These are phyloP conservation scores for Acyrthosiphon pisum DNA, from an alignment of 1,140 invertebrate species.

Conservation along the genomic window DNA sequence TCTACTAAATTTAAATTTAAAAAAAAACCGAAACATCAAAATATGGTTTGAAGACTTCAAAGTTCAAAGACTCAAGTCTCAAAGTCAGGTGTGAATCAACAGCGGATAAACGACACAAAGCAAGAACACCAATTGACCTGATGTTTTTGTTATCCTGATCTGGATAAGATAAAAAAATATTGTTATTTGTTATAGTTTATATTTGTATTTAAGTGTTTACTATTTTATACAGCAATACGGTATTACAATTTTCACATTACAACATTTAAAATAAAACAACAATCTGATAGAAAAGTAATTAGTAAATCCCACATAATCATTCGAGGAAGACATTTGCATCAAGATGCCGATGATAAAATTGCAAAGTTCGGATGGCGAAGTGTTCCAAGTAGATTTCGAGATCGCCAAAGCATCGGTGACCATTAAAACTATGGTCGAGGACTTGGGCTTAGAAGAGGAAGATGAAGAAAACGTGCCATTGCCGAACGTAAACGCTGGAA, in stretches of 20 bases:
- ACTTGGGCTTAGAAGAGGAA: conserved; percentile 92
- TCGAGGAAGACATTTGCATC: neutral
- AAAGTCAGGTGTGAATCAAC: too few species aligned
- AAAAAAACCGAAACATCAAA: too few species aligned
- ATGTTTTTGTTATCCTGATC: neutral
- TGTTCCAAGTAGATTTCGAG: conserved; percentile 96
- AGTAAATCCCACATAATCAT: neutral
- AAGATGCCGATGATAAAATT: conserved; percentile 91
- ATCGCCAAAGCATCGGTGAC: conserved; percentile 98
- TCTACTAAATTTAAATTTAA: too few species aligned
- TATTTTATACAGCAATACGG: too few species aligned
- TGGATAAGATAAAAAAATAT: neutral
- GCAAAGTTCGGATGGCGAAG: conserved; percentile 95
- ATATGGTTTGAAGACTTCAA: too few species aligned
- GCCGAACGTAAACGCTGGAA: conserved; percentile 98
- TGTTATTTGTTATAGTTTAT: too few species aligned
- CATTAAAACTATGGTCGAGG: conserved; percentile 99
- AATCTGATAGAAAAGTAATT: neutral
- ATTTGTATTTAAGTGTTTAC: too few species aligned
- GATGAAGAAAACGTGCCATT: conserved; percentile 96
- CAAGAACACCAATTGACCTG: neutral
- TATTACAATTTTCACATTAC: neutral
- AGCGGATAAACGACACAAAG: neutral
- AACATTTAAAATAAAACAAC: neutral
- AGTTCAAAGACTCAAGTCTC: too few species aligned